Base-by-base conservation (phyloP, 2,888 invertebrate species). In the Eremobia ochroleuca region DNA sequence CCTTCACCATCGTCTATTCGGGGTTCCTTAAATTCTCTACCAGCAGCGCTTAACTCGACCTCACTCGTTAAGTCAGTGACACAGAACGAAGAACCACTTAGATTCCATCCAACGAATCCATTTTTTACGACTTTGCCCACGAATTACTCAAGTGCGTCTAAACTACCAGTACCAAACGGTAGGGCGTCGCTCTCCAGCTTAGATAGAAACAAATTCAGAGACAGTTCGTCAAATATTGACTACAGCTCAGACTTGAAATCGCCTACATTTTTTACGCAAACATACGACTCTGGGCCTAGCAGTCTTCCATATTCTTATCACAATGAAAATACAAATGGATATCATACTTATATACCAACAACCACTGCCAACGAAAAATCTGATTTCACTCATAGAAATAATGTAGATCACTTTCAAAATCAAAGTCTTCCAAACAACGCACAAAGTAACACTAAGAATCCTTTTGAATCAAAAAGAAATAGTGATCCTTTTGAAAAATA, bases 101-200 rank as follows among this genome's bases (percentile, higher is more conserved):
- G 91, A 90, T 95, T 96, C 88, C 96, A 97, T 87, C 97, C 96
- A 73, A 96, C 97, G 46, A 97, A 97, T 90, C 97, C 97, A 72
- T 97, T 97, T 92, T 97, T 96, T 91, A 95, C 96, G 70, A 96
- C 96, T 82, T 92, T 97, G 88, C 96, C 96, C 76, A 93, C 94
- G 73, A 96, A 94, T 91, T 92, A 94, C 88, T 92, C 94, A 79
- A 95, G 93, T 93, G 90, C 94, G 93, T 96, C 96, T 90, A 97
- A 95, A 92, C 91, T 96, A 85, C 96, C 96, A 25, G 91, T 96
- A 85, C 95, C 96, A 70, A 96, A 96, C 79, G 93, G 96, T 78
- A 93, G 92, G 90, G 81, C 94, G 37, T 90, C 93, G 31, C 87
- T 92, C 70, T 91, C 94, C 84, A 93, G 92, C 85, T 91, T 96